Evolutionary conservation across 1,140 invertebrate species (phyloP).

Genomic region (Drosophila neocordata): DNA sequence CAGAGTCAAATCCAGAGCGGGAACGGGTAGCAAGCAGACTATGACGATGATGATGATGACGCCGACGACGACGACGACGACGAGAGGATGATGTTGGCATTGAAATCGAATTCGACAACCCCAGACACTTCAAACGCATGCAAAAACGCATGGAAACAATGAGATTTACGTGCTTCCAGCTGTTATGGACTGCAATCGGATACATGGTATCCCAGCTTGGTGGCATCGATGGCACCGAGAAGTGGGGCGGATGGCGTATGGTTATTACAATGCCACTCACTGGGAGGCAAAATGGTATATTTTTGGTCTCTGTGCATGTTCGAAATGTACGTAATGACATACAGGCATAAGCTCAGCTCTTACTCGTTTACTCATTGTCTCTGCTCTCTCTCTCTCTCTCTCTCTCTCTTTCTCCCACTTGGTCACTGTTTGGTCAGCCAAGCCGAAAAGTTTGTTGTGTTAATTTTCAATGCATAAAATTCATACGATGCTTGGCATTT

Average conservation of each 20-base stretch:
- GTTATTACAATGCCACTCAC: conserved; percentile 44
- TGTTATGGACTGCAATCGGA: conserved; percentile 77
- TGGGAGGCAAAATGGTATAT: conserved; percentile 29
- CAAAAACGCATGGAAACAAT: conserved; percentile 75
- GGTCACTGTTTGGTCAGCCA: conserved; percentile 54
- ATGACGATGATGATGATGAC: background rate
- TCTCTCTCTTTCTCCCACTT: too few species aligned
- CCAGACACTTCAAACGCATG: conserved; percentile 66
- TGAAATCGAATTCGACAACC: conserved; percentile 71
- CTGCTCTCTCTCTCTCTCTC: background rate
- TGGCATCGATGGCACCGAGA: too few species aligned
- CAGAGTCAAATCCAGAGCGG: background rate
- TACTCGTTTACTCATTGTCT: conserved; percentile 22
- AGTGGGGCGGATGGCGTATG: conserved; percentile 3
- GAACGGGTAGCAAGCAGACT: too few species aligned
- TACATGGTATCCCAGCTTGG: conserved; percentile 43
- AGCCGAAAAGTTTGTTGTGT: conserved; percentile 78
- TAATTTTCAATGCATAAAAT: conserved; percentile 76
- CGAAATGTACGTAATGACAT: conserved; percentile 3
- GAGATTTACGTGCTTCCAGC: conserved; percentile 75
- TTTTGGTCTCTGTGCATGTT: conserved; percentile 21
- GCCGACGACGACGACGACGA: background rate
- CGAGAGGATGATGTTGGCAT: conserved; percentile 38
- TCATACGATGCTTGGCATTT: conserved; percentile 44
- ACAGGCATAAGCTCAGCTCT: conserved; percentile 2